Conservation (phyloP, 2,113 vertebrate species). For the Holacanthus passer region DNA sequence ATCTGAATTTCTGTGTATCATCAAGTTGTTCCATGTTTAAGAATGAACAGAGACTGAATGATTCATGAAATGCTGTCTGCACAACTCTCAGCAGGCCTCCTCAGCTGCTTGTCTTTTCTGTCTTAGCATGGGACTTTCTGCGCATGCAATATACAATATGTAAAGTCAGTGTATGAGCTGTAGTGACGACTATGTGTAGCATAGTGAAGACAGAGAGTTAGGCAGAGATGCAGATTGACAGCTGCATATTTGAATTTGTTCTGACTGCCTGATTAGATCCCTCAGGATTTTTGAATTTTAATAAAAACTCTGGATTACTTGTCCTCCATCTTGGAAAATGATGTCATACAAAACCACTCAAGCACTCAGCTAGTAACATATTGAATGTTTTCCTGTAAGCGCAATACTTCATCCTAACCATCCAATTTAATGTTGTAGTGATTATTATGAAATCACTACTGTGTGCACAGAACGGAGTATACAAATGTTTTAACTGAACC, state of each 20-base stretch:
- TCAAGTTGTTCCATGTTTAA: background rate
- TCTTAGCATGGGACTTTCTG: background rate
- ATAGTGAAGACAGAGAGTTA: background rate
- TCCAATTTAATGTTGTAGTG: background rate
- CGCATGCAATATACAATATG: background rate
- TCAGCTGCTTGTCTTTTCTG: background rate
- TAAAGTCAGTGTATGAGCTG: background rate
- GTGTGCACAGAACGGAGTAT: background rate
- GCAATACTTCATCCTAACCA: background rate
- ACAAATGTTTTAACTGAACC: background rate
- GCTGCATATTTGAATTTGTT: background rate
- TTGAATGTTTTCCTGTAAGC: background rate
- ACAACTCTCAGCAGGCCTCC: background rate
- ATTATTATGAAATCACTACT: background rate
- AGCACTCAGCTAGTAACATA: background rate
- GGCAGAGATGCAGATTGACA: background rate
- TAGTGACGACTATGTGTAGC: background rate
- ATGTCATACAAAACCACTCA: background rate
- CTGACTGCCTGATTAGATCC: background rate
- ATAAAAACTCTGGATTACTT: background rate
- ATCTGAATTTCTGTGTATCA: background rate
- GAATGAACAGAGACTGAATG: slow-evolving; percentile 2
- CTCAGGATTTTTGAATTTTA: background rate
- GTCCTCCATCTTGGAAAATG: background rate
- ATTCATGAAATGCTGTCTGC: background rate